These are phyloP conservation scores for Thymelicus acteon DNA, from an alignment of 2,888 invertebrate species.

Conservation along the genomic window DNA sequence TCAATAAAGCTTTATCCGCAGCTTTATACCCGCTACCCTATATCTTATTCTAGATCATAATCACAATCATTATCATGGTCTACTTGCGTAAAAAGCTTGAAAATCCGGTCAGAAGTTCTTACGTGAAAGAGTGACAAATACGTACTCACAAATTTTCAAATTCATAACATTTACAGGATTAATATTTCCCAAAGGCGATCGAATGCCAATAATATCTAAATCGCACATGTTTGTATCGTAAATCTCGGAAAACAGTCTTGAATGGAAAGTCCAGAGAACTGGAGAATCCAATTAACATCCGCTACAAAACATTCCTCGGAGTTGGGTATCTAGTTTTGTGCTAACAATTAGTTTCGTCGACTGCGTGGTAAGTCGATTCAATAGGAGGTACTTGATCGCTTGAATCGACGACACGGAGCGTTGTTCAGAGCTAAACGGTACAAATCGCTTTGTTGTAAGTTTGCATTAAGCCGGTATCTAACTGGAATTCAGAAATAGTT, in stretches of 20 bases:
- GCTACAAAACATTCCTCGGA: conserved; percentile 40
- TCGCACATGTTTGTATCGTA: conserved; percentile 10
- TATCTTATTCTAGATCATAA: too few relatives aligned
- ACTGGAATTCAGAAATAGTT: conserved; percentile 58
- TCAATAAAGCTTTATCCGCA: too few relatives aligned
- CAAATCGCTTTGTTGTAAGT: conserved; percentile 64
- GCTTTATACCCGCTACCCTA: too few relatives aligned
- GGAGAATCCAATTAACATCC: conserved; percentile 40
- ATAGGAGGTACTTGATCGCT: conserved; percentile 38
- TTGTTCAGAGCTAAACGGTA: conserved; percentile 50
- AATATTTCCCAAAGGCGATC: too few relatives aligned
- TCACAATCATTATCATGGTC: too few relatives aligned
- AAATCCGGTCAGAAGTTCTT: too few relatives aligned
- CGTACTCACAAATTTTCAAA: too few relatives aligned
- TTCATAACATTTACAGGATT: too few relatives aligned
- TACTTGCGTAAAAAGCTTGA: too few relatives aligned
- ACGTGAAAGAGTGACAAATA: too few relatives aligned
- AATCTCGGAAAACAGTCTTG: conserved; percentile 12
- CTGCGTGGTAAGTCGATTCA: conserved; percentile 25
- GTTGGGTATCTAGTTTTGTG: conserved; percentile 37
- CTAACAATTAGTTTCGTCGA: conserved; percentile 44
- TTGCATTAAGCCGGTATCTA: conserved; percentile 62
- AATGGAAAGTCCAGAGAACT: conserved; percentile 33
- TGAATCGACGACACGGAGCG: conserved; percentile 48
- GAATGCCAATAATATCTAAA: neutral